These are phyloP conservation scores for Zaprionus taronus DNA, from an alignment of 1,140 invertebrate species.

Conservation along the genomic window DNA sequence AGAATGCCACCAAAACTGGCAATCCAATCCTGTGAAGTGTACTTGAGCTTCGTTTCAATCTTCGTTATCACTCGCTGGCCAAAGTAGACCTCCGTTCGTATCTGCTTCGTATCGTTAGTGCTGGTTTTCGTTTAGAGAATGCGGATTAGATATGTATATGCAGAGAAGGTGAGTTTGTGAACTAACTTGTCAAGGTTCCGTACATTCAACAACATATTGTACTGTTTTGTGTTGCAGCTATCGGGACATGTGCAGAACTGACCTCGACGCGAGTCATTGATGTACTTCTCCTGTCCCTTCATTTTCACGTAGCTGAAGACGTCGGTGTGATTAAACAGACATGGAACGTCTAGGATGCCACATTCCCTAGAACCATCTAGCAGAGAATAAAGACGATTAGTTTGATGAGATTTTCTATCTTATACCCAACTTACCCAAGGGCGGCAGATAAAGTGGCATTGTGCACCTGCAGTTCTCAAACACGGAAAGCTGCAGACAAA, in stretches of 20 bases:
- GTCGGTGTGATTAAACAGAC: constrained; percentile 56
- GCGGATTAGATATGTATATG: neutral
- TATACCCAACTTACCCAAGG: constrained; percentile 27
- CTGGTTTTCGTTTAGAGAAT: neutral
- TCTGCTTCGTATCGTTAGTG: constrained; percentile 35
- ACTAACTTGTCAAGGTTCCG: constrained; percentile 54
- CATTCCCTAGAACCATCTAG: constrained; percentile 59
- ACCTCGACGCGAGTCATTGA: constrained; percentile 63
- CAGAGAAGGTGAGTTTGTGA: neutral
- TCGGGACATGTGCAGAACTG: constrained; percentile 57
- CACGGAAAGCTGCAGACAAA: constrained; percentile 59
- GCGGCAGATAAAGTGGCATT: constrained; percentile 47
- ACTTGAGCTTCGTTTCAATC: constrained; percentile 60
- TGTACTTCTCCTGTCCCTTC: constrained; percentile 54
- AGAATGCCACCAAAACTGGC: constrained; percentile 82
- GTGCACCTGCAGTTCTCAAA: constrained; percentile 60
- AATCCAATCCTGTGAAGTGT: constrained; percentile 56
- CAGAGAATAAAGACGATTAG: neutral
- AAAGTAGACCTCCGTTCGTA: constrained; percentile 61
- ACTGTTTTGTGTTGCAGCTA: constrained; percentile 53
- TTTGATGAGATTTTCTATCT: neutral
- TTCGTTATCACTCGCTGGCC: constrained; percentile 61
- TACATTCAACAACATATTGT: constrained; percentile 58
- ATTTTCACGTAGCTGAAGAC: constrained; percentile 65
- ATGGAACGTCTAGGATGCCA: constrained; percentile 50